Percentiles rank a stretch among this genome's conserved stretches.
These are phyloP conservation scores for Plebejus anna DNA, from an alignment of 2,888 invertebrate species.

Conservation along the genomic window DNA sequence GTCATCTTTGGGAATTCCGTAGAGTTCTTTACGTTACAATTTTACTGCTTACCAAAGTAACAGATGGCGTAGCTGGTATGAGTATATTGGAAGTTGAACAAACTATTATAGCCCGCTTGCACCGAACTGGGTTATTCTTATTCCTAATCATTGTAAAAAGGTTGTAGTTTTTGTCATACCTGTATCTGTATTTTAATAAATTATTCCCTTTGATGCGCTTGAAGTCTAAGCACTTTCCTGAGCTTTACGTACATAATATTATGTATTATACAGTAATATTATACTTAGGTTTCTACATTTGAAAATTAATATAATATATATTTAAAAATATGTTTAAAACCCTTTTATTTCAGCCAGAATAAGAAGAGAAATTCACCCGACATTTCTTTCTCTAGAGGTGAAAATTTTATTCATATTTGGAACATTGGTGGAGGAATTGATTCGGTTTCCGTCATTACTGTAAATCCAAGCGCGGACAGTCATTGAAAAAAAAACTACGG, in stretches of 20 bases:
- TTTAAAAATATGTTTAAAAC: neutral
- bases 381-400: neutral
- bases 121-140: neutral
- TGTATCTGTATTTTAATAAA: neutral
- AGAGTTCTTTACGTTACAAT: neutral
- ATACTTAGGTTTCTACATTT: no score
- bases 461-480: neutral
- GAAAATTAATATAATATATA: no score
- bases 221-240: no score
- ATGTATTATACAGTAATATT: no score
- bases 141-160: neutral
- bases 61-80: neutral
- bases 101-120: neutral
- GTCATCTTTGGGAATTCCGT: neutral
- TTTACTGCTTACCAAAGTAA: neutral
- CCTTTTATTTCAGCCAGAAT: neutral
- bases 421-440: neutral
- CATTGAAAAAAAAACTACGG: neutral
- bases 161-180: neutral
- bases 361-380: neutral
- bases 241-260: no score
- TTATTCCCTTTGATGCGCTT: no score
- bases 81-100: neutral
- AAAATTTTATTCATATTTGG: neutral
- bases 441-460: neutral